These are phyloP conservation scores for Melanocharis versteri DNA, from an alignment of 2,113 vertebrate species.

Conservation along the genomic window DNA sequence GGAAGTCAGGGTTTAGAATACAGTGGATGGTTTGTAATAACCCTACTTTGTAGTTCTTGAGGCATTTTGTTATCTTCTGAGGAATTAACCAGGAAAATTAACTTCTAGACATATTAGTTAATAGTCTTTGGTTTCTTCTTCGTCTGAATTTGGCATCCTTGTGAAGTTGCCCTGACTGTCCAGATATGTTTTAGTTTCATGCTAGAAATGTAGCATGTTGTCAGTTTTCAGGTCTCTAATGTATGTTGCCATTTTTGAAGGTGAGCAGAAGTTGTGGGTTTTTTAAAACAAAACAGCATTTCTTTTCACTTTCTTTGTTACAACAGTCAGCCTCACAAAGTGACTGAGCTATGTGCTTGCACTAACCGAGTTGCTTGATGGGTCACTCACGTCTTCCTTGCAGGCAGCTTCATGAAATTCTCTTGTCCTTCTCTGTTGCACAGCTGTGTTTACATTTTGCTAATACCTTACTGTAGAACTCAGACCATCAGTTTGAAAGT, in stretches of 20 bases:
- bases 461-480: background rate
- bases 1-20: background rate
- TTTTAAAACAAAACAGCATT: background rate
- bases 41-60: background rate
- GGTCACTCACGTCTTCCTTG: constrained; percentile 32
- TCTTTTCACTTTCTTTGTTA: background rate
- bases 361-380: constrained; percentile 41
- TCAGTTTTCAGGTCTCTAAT: background rate
- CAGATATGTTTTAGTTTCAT: background rate
- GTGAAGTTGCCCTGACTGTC: background rate
- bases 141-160: background rate
- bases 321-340: background rate
- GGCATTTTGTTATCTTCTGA: background rate
- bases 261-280: background rate
- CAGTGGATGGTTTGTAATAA: background rate
- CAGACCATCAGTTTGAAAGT: background rate
- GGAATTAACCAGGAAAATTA: background rate
- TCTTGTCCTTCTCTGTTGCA: background rate
- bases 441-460: constrained; percentile 1
- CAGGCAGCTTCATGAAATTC: constrained; percentile 12
- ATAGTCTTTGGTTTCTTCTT: background rate
- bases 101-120: background rate
- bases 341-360: background rate
- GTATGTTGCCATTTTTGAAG: background rate
- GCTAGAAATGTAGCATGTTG: background rate